Conservation (phyloP, 2,888 invertebrate species). For the Nephrotoma guestfalica region DNA sequence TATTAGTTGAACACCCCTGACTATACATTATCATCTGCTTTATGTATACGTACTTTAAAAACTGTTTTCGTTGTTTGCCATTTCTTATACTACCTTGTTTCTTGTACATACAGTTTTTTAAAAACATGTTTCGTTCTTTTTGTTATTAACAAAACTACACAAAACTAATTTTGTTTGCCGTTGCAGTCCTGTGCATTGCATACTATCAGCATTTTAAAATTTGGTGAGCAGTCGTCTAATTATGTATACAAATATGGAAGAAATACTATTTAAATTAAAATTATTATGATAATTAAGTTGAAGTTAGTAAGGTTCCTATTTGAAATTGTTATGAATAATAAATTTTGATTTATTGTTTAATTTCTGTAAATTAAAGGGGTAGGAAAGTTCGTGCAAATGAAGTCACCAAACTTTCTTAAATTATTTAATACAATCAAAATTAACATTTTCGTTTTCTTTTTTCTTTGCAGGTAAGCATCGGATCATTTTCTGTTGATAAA, state of each 20-base stretch:
- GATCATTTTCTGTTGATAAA: background rate
- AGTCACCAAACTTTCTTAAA: background rate
- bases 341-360: background rate
- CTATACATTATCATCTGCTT: background rate
- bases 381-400: background rate
- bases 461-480: background rate
- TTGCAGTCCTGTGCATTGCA: background rate
- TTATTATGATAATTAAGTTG: background rate
- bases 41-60: background rate
- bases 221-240: background rate
- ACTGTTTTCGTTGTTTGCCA: background rate
- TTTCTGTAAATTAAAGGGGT: background rate
- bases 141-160: background rate
- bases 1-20: background rate
- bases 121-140: background rate
- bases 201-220: background rate
- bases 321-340: background rate
- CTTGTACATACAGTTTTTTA: background rate
- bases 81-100: background rate
- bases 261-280: background rate
- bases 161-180: background rate
- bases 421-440: background rate
- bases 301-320: background rate
- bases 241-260: background rate
- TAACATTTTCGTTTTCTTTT: background rate